A percentile compares a stretch with the other conserved stretches of the same genome.
These are phyloP conservation scores for Neoaliturus tenellus DNA, from an alignment of 2,888 invertebrate genomes.

Conservation along the genomic window DNA sequence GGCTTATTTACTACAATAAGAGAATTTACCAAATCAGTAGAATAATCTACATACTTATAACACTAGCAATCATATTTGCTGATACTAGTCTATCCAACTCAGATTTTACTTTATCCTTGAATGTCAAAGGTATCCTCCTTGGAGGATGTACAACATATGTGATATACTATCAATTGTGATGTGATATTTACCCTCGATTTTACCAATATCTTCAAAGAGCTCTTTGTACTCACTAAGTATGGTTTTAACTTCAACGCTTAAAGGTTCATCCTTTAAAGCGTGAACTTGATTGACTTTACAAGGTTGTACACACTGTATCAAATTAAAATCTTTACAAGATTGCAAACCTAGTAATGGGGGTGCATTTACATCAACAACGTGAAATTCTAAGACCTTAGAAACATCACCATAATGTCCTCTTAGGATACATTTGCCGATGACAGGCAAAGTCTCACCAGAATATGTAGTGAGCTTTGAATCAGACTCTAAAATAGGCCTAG, in stretches of 20 bases:
- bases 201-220: conserved; percentile 7
- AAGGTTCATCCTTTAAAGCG: neutral
- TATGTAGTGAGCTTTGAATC: neutral
- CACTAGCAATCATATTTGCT: conserved; percentile 1
- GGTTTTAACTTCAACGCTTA: neutral
- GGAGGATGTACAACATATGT: neutral
- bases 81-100: neutral
- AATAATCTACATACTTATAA: neutral
- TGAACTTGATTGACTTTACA: neutral
- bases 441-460: neutral
- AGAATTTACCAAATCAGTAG: conserved; percentile 3
- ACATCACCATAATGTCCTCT: neutral
- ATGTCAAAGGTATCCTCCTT: neutral
- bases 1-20: conserved; percentile 1
- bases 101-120: conserved; percentile 12
- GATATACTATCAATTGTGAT: neutral
- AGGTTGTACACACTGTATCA: neutral
- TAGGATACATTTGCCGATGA: neutral
- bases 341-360: neutral
- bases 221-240: neutral
- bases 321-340: conserved; percentile 4
- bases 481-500: neutral
- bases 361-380: neutral
- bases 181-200: neutral
- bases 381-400: neutral